These are phyloP conservation scores for Heteromormyrus szaboi DNA, from an alignment of 2,797 vertebrate species.

Conservation along the genomic window DNA sequence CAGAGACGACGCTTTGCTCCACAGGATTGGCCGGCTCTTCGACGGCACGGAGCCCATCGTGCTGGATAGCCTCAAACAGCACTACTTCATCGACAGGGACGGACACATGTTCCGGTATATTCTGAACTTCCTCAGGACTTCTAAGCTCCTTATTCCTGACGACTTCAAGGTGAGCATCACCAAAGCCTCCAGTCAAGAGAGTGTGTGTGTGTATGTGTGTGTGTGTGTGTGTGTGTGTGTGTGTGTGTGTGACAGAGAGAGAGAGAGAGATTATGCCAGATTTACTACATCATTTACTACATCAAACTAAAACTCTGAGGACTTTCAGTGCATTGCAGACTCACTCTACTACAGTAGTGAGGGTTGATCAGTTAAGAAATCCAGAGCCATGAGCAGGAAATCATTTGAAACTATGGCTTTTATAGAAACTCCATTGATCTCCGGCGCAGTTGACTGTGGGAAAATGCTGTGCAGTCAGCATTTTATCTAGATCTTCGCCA, in stretches of 20 bases:
- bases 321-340: background rate
- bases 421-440: background rate
- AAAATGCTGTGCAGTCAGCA: background rate
- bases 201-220: too few relatives aligned
- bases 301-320: background rate
- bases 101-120: conserved; percentile 99
- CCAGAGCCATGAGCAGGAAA: background rate
- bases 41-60: conserved; percentile 97
- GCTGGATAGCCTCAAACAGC: conserved; percentile 96
- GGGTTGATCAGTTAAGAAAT: background rate
- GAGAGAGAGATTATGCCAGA: background rate
- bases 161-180: conserved; percentile 89
- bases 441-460: background rate
- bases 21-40: conserved; percentile 91
- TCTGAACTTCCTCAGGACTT: conserved; percentile 93
- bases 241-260: background rate
- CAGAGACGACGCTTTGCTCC: conserved; percentile 22
- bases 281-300: background rate
- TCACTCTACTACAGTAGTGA: background rate
- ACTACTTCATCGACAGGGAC: conserved; percentile 98
- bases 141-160: conserved; percentile 92
- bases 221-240: background rate
- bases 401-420: background rate
- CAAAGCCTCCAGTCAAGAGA: background rate
- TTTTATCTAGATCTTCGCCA: background rate